Conservation (phyloP, 2,113 vertebrate genomes). For the Notiomystis cincta region DNA sequence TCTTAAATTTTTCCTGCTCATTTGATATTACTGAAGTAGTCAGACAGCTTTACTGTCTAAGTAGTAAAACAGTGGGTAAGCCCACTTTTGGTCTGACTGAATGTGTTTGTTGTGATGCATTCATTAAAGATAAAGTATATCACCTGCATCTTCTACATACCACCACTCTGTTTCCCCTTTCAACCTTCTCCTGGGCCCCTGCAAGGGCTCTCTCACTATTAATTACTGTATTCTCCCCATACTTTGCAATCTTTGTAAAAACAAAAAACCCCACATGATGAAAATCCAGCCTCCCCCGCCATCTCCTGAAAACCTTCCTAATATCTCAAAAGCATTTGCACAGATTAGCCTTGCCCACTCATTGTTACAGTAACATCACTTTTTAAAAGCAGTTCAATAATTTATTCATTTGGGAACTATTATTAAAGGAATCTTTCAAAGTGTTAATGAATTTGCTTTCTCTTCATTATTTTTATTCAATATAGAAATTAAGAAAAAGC, state of each 20-base stretch:
- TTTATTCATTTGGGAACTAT: not conserved
- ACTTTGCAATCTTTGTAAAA: not conserved
- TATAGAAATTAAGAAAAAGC: not conserved
- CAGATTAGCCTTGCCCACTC: not conserved
- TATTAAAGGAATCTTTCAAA: not conserved
- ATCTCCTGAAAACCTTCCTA: not conserved
- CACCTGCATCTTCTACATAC: not conserved
- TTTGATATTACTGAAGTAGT: not conserved
- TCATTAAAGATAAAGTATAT: not conserved
- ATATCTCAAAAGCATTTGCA: not conserved
- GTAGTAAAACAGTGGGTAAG: not conserved
- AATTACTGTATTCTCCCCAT: not conserved
- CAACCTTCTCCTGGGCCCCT: not conserved
- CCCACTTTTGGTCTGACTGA: not conserved
- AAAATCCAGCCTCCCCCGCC: not conserved
- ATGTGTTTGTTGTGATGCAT: not conserved
- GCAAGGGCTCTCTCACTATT: not conserved
- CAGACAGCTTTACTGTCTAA: not conserved
- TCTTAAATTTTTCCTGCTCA: not conserved
- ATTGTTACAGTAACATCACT: not conserved
- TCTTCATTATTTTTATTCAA: not conserved
- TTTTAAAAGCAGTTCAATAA: not conserved
- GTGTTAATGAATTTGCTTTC: not conserved
- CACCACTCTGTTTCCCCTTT: not conserved
- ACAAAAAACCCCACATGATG: not conserved